A percentile compares a stretch with the other conserved stretches of the same genome.
These are phyloP conservation scores for Drosophila lutescens DNA, from an alignment of 2,888 invertebrate species.

Conservation along the genomic window DNA sequence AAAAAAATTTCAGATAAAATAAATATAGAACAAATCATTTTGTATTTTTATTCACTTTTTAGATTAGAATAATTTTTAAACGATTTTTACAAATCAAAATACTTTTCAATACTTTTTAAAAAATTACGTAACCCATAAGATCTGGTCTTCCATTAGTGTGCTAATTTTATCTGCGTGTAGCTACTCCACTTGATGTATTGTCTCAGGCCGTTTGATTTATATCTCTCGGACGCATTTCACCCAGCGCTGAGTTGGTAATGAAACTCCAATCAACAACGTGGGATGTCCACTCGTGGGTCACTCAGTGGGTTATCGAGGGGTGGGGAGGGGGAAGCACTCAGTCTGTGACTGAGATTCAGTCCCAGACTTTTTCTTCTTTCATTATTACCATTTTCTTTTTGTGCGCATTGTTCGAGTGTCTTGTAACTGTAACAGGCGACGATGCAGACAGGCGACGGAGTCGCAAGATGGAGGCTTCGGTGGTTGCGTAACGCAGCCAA, in stretches of 20 bases:
- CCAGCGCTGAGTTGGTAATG: conserved; percentile 61
- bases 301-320: conserved; percentile 10
- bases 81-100: no score
- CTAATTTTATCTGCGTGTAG: conserved; percentile 17
- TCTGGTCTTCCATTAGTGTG: neutral
- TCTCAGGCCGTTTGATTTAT: conserved; percentile 75
- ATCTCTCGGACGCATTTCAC: conserved; percentile 61
- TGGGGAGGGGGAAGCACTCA: conserved; percentile 7
- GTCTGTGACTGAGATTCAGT: conserved; percentile 18
- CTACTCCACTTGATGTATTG: conserved; percentile 74
- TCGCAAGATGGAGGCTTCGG: conserved; percentile 44
- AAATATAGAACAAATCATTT: no score
- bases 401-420: conserved; percentile 49
- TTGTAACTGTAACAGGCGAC: conserved; percentile 44
- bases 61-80: no score
- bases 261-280: conserved; percentile 66
- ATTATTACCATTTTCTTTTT: conserved; percentile 24
- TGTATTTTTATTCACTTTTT: no score
- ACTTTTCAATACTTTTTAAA: no score
- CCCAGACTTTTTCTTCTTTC: conserved; percentile 27
- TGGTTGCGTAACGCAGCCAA: conserved; percentile 73
- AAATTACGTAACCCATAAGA: no score
- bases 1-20: no score
- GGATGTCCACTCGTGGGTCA: conserved; percentile 41
- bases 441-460: conserved; percentile 33